Conservation (phyloP, 2,113 vertebrate genomes). For the Butorides virescens region DNA sequence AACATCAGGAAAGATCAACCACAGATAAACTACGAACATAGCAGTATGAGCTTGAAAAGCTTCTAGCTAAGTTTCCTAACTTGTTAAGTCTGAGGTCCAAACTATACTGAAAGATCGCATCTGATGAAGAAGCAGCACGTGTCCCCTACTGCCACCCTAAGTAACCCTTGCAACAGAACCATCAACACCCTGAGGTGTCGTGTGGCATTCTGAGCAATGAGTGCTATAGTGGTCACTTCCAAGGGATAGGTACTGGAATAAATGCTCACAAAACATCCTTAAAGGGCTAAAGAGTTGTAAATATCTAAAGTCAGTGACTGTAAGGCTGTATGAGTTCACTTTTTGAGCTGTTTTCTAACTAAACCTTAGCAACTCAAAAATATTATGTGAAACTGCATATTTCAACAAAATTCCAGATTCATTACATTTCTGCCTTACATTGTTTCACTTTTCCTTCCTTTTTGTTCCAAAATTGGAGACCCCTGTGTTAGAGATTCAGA, state of each 20-base stretch:
- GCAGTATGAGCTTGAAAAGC: neutral
- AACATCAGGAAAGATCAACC: neutral
- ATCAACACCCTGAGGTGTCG: rapidly evolving
- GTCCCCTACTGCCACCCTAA: neutral
- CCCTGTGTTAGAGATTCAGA: conserved; percentile 7
- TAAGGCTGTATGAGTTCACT: neutral
- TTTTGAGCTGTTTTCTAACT: neutral
- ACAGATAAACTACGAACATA: neutral
- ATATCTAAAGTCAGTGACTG: neutral
- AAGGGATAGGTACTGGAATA: neutral
- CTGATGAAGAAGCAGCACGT: neutral
- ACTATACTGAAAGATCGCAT: neutral
- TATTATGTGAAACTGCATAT: neutral
- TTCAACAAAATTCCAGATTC: neutral
- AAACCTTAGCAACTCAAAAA: neutral
- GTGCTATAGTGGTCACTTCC: neutral
- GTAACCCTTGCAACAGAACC: neutral
- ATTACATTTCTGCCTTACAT: neutral
- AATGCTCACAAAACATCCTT: neutral
- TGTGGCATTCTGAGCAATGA: neutral
- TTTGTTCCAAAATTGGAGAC: conserved; percentile 9
- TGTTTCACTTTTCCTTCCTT: neutral
- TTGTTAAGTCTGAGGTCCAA: neutral
- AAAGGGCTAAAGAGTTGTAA: neutral
- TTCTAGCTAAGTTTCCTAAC: neutral